phyloP scores from a whole-genome alignment of 2,888 invertebrate genomes.

The Saturnia japonica region DNA sequence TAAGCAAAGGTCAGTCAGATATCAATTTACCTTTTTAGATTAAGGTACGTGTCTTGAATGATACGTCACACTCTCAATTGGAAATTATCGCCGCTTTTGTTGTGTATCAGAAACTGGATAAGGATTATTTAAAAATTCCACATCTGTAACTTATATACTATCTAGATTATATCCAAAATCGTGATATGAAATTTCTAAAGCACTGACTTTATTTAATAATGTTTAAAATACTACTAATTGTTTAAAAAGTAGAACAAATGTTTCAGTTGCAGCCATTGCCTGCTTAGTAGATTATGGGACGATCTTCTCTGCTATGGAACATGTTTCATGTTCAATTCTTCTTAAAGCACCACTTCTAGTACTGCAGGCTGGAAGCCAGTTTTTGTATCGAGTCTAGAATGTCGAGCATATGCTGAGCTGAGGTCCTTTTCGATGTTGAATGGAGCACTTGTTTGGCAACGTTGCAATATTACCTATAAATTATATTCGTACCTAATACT shows the following conservation, averaged over 20 bases:
- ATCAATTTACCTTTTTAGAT: conserved; percentile 9
- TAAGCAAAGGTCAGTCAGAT: not conserved
- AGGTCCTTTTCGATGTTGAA: no score
- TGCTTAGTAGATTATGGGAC: no score
- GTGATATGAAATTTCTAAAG: not conserved
- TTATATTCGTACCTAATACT: no score
- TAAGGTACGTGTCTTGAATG: conserved; percentile 4
- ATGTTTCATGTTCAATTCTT: not conserved
- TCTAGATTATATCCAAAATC: not conserved
- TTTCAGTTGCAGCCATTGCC: no score
- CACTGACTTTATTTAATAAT: not conserved
- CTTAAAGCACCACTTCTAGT: not conserved
- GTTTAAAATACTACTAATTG: not conserved
- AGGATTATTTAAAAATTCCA: not conserved
- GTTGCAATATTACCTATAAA: no score
- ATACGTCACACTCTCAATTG: conserved; percentile 3
- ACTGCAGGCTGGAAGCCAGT: no score
- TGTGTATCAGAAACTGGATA: not conserved
- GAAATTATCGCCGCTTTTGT: not conserved
- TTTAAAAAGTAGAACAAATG: no score
- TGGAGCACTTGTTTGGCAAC: no score
- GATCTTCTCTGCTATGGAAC: no score
- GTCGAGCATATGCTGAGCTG: no score
- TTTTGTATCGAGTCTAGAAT: not conserved
- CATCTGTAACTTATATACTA: not conserved